These are phyloP conservation scores for Columba livia DNA, from an alignment of 2,113 vertebrate species.

Conservation along the genomic window DNA sequence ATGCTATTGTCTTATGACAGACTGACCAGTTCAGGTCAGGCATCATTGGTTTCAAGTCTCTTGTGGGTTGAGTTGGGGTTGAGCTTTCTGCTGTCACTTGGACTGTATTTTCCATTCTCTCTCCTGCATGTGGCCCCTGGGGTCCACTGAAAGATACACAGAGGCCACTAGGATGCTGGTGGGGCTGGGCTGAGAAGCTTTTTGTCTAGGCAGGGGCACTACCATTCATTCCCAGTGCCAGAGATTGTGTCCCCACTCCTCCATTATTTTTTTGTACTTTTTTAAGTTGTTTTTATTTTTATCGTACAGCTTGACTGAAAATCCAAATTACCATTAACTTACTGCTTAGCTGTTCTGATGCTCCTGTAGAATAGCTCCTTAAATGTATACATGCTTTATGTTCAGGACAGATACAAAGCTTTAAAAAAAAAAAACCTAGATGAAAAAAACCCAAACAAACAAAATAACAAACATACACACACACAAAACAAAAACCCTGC, in stretches of 20 bases:
- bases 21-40: neutral
- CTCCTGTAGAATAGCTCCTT: neutral
- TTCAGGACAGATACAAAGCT: too few species aligned
- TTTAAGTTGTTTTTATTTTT: too few species aligned
- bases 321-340: neutral
- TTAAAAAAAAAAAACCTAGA: neutral
- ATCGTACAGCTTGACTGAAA: neutral
- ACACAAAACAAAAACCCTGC: neutral
- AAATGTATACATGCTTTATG: neutral
- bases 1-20: too few species aligned
- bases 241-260: too few species aligned
- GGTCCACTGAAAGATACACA: neutral
- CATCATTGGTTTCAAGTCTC: neutral
- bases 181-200: neutral
- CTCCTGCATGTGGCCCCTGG: neutral
- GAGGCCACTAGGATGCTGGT: neutral
- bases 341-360: neutral
- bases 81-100: neutral
- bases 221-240: neutral
- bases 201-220: neutral
- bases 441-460: too few species aligned
- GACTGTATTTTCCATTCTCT: neutral
- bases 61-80: neutral
- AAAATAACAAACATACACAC: too few species aligned
- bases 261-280: neutral